Base-by-base conservation (phyloP, 2,888 invertebrate species). In the Thumatha senex region DNA sequence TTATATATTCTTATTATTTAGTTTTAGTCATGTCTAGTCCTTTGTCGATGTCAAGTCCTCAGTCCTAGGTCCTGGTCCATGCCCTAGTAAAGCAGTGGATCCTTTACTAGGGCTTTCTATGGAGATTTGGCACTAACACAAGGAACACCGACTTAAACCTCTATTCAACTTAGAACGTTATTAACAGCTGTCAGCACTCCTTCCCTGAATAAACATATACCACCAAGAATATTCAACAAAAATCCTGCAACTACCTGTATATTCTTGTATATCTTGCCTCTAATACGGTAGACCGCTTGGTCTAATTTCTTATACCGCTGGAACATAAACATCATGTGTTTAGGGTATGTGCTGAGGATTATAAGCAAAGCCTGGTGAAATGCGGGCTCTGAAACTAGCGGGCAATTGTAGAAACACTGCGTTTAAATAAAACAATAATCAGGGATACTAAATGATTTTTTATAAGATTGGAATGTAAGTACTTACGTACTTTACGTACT, bases 301-400 rank as follows among this genome's bases (percentile, higher is more conserved):
- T 58, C 62, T 57, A 64, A 67, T 61, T 67, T 67, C 65, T 63
- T 58, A 61, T 67, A 48, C 46, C 41, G 64, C 60, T 61, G 48
- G 54, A 65, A 61, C 60, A 54, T 58, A 66, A 63, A 67, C 56
- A 69, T 66, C 54, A 61, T 61, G 60, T 55, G 58, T 58, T 65
- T 60, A 57, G 53, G 49, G 56, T 59, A 59, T 67, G 58, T 63
- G 54, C 60, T 52, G 29, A 54, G 63, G 71, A 70, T 71, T 71
- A 70, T 52, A 56, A 35, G 44, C 35, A 42, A 45, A 47, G 50
- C n/a, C 33, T 18, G 0, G 18, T n/a, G n/a, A 15, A 31, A 12
- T 29, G 18, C 13, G 29, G 60, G 61, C 62, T 51, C 36, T 33
- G 30, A 52, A 51, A 56, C 7, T 3, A 48, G 60, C 62, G 64